Evolutionary conservation across 2,888 invertebrate genomes (phyloP).

Genomic region (Pandemis cinnamomeana): DNA sequence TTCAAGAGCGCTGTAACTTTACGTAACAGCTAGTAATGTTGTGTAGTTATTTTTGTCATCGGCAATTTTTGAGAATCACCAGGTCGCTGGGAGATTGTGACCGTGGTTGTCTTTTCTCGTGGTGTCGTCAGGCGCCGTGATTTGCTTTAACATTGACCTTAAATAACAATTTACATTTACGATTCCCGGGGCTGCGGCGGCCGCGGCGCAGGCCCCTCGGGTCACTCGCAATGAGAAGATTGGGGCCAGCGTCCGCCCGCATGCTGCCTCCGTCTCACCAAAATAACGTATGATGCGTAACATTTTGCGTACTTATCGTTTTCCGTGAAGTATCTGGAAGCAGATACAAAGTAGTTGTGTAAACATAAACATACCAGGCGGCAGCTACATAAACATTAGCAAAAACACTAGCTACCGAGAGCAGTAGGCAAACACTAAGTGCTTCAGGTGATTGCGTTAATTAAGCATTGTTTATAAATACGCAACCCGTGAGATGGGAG

Average conservation of each 20-base stretch:
- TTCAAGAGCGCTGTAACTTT: slow-evolving; percentile 16
- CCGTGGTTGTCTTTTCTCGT: slow-evolving; percentile 8
- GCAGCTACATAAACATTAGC: neutral
- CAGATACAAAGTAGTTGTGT: slow-evolving; percentile 23
- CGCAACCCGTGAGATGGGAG: neutral
- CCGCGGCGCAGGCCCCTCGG: slow-evolving; percentile 54
- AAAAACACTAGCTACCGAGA: neutral
- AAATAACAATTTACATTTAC: slow-evolving; percentile 72
- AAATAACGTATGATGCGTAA: slow-evolving; percentile 34
- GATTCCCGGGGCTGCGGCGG: slow-evolving; percentile 56
- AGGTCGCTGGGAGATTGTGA: neutral
- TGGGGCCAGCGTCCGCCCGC: slow-evolving; percentile 68
- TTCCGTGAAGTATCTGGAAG: slow-evolving; percentile 27
- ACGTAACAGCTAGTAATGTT: too few species aligned
- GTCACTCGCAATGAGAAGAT: slow-evolving; percentile 75
- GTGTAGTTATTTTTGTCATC: slow-evolving; percentile 27
- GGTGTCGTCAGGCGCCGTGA: slow-evolving; percentile 15
- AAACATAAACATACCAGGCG: neutral
- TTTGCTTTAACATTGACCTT: slow-evolving; percentile 69
- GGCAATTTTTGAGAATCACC: neutral
- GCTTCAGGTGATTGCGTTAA: neutral
- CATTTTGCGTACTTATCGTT: slow-evolving; percentile 34
- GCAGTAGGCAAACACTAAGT: neutral
- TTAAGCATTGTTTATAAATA: neutral
- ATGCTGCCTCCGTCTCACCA: slow-evolving; percentile 44